Conservation (phyloP, 2,113 vertebrate species). For the Camarhynchus parvulus region DNA sequence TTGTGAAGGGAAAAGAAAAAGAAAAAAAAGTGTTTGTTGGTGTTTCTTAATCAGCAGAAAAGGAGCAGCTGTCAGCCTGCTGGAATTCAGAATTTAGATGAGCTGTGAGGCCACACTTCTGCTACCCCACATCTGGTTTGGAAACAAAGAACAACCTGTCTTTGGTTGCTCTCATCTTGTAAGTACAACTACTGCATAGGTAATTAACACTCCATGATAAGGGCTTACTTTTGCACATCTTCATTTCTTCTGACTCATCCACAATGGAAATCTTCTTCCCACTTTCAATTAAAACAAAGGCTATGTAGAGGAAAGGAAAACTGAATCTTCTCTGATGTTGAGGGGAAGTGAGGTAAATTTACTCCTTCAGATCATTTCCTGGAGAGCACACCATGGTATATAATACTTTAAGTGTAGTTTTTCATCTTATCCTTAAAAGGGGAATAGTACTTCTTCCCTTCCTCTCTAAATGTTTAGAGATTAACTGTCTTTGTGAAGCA, state of each 20-base stretch:
- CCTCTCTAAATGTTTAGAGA: background rate
- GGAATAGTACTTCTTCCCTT: background rate
- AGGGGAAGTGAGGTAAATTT: background rate
- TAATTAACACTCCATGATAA: conserved; percentile 2
- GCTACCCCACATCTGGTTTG: background rate
- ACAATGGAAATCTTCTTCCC: background rate
- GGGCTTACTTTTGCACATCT: background rate
- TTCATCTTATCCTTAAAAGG: background rate
- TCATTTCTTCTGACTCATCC: background rate
- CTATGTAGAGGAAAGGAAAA: background rate
- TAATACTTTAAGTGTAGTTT: background rate
- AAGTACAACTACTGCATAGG: background rate
- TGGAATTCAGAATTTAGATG: conserved; percentile 28
- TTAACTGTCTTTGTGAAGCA: background rate
- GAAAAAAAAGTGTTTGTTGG: background rate
- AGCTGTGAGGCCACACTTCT: conserved; percentile 33
- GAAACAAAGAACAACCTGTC: conserved; percentile 32
- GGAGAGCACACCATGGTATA: background rate
- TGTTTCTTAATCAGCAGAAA: conserved; percentile 50
- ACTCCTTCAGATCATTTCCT: background rate
- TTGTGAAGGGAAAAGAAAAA: background rate
- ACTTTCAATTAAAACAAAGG: background rate
- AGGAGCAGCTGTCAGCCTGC: conserved; percentile 24
- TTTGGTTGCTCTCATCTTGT: conserved; percentile 9
- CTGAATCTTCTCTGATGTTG: background rate